Evolutionary conservation across 1,140 invertebrate genomes (phyloP), one percentile per base, ranked within the genome.

Genomic region (Tetraneura akinire): DNA sequence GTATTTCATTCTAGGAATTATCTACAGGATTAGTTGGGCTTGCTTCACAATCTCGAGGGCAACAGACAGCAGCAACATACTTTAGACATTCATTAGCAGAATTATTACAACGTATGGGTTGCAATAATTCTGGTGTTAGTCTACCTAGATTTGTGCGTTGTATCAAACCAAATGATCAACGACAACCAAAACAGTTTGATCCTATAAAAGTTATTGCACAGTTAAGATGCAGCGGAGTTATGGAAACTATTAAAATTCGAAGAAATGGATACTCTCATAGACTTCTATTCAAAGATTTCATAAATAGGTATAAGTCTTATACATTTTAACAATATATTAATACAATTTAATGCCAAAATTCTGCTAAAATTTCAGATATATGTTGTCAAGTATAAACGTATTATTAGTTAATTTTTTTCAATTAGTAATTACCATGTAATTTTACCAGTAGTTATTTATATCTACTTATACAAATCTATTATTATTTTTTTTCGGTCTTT

Each of bases 1-100:
- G 37, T 51, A 37, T 80, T 53, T 81, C n/a, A 73, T 80, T 80
- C 13, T 14, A 62, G 74, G 74, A 78, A 8, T 60, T 37, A 16
- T 47, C 55, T 23, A 47, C 74, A 18, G 74, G 81, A 29, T 73
- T 70, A 81, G 55, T 76, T 64, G 68, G 82, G 64, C 80, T 82
- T 1, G 81, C 80, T 1, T 94, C 92, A n/a, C 93, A 94, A 86
- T 93, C 92, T 0, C 87, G 93, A 83, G 91, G 91, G 10, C 93
- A 94, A 85, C 93, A 95, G 87, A 95, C 93, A 13, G 91, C 94
- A 4, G 90, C 93, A 6, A 94, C 93, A 9, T 94, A 94, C 84
- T 95, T 95, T 86, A 88, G 93, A 29, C 94, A 92, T 84, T 94
- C 93, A 0, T 84, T 95, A 32, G 94, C 94, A 91, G 93, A 95